Evolutionary conservation across 2,888 invertebrate genomes (phyloP), one percentile per base, ranked within the genome.

Genomic region (Plebejus anna): DNA sequence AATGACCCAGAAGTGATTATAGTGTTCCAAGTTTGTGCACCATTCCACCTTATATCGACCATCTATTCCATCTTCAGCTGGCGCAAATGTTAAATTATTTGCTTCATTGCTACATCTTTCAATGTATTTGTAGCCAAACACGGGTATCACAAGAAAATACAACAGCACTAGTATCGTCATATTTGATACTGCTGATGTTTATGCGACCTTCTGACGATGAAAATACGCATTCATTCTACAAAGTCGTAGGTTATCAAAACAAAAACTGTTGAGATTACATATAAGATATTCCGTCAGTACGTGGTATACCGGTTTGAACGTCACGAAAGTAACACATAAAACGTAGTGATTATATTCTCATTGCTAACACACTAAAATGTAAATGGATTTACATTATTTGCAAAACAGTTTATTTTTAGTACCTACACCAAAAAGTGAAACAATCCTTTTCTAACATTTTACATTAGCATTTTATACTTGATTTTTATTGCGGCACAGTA

Each of bases 21-120:
- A 79, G 11, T 81, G 79, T 1, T 79, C 80, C 3, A 32, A 32
- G 2, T 76, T 28, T 0, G 84, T 84, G 78, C 91, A 91, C 80
- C 86, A 84, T 75, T 86, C 82, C 4, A 86, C 81, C 4, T 78
- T 81, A 79, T 90, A 90, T 6, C 90, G 84, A n/a, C 88, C 90
- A 4, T 42, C 70, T 0, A 87, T 82, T 0, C 82, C 81, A 70
- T 85, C 86, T 1, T 66, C 22, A 0, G 84, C 81, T 0, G 84
- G 84, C 55, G 77, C 80, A 47, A 89, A 83, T 9, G 82, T 81
- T 77, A 83, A 79, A 5, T 76, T 42, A 16, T 61, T 73, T 4
- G 70, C 79, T 11, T 72, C 76, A n/a, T 84, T 81, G 70, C 81
- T 84, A 79, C 89, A 89, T 76, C 76, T 81, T 22, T 79, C 79